Conservation (phyloP, 2,113 vertebrate species). For the Ciconia stormi region DNA sequence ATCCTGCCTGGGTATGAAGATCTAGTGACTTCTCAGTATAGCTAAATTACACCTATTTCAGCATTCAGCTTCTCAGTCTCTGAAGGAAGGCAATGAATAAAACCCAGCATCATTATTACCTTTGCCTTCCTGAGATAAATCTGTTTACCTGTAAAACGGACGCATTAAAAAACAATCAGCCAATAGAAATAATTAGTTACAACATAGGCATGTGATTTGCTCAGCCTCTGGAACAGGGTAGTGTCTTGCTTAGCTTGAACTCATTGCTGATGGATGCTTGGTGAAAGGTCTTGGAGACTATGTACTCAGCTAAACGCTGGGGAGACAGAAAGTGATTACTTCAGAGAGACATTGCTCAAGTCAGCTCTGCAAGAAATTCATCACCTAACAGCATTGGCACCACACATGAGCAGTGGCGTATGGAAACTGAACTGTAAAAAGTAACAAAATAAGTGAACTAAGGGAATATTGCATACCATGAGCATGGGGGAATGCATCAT, state of each 20-base stretch:
- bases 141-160: constrained; percentile 61
- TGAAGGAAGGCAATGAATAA: neutral
- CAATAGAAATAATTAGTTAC: constrained; percentile 60
- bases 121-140: constrained; percentile 49
- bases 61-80: neutral
- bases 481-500: neutral
- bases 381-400: constrained; percentile 54
- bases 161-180: constrained; percentile 56
- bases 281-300: constrained; percentile 40
- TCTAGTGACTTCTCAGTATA: neutral
- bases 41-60: neutral
- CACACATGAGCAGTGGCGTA: constrained; percentile 48
- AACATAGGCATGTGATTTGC: neutral
- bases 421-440: constrained; percentile 61
- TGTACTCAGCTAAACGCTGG: constrained; percentile 45
- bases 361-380: constrained; percentile 64
- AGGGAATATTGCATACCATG: constrained; percentile 22
- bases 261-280: constrained; percentile 38
- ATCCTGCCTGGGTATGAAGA: neutral
- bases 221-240: constrained; percentile 35
- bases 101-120: neutral
- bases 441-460: constrained; percentile 40
- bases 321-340: constrained; percentile 55
- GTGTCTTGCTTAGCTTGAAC: constrained; percentile 11
- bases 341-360: constrained; percentile 57